Evolutionary conservation across 1,140 invertebrate species (phyloP), one percentile per base, ranked within the genome.

Genomic region (Gonatopus flavifemur): DNA sequence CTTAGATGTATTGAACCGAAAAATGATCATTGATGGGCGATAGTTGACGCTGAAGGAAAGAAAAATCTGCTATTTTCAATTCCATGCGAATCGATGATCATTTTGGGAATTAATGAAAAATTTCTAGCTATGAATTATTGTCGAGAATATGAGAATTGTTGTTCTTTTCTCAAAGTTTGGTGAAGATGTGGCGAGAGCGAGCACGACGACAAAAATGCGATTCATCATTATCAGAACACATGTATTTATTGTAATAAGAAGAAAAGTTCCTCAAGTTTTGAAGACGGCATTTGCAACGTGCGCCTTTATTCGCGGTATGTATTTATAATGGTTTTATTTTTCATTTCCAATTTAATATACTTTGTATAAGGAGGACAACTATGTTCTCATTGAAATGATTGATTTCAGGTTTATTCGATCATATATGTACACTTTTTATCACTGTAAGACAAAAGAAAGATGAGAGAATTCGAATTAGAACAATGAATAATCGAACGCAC

Each of bases 241-340:
- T 24, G 22, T 52, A 47, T 46, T 45, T 51, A 35, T 38, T 18
- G n/a, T 16, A 43, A 21, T 2, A 43, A 21, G 8, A 18, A 24
- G 37, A 49, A 53, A 57, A 38, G 55, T 61, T 62, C 59, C 59
- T 62, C 48, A 40, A 62, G 32, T 56, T 58, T 12, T n/a, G n/a
- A n/a, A 37, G 39, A 43, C 55, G 35, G 39, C 45, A 50, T 61
- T 61, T 58, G 42, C 48, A 19, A 43, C 49, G 49, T 59, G 49
- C 33, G 40, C 19, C 41, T 31, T 33, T 19, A 40, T 57, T 57
- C 24, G 3, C 20, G 28, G 6, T 12, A n/a, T 19, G 21, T n/a
- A 7, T 18, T n/a, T 19, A 30, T 12, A 10, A 33, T 33, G 12
- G 2, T 6, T 33, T 33, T n/a, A 7, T 6, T 12, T 33, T 13